Base-by-base conservation (phyloP, 2,888 invertebrate genomes). In the Hyppa rectilinea region DNA sequence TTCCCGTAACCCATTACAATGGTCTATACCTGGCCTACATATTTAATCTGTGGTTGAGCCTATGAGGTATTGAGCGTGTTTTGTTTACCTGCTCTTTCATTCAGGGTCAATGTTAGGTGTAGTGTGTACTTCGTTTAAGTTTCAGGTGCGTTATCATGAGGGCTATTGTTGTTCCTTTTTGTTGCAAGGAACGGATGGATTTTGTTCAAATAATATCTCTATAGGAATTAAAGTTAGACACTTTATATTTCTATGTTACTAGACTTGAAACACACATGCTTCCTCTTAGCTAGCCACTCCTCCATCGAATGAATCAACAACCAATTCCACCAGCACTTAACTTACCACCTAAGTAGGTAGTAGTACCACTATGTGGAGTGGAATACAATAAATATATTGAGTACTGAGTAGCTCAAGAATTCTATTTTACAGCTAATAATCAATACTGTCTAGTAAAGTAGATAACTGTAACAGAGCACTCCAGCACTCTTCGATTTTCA, bases 1-100 rank as follows among this genome's bases (percentile, higher is more conserved):
- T 43, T 71, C 23, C 43, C 9, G 55, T 65, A 72, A 58, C 38
- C 40, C 23, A 62, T 64, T 47, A 52, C 50, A 52, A 64, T 56
- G 55, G 63, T 60, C 60, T 63, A 40, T 23, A 63, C 49, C 38
- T 73, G 73, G 59, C 50, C 55, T 73, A 61, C 61, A 78, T 78
- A 78, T 73, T 78, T 73, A 62, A 68, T 69, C 64, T 73, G 67
- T 61, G 73, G 67, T 64, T 43, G 40, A 14, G 23, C 6, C 36
- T 61, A 65, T 62, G 58, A 64, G 61, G 61, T n/a, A 56, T 40
- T 55, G 26, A n/a, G 50, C 65, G 65, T 56, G 61, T 71, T 70
- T 59, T 75, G 61, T 79, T 67, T 70, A 75, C 45, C 64, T 67
- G 56, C 34, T 71, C 34, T 29, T 53, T 47, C 38, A 55, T 73